A percentile compares a stretch with the other conserved stretches of the same genome.
These are phyloP conservation scores for Lepidocyrtoides sp. DNA, from an alignment of 2,888 invertebrate species.

Conservation along the genomic window DNA sequence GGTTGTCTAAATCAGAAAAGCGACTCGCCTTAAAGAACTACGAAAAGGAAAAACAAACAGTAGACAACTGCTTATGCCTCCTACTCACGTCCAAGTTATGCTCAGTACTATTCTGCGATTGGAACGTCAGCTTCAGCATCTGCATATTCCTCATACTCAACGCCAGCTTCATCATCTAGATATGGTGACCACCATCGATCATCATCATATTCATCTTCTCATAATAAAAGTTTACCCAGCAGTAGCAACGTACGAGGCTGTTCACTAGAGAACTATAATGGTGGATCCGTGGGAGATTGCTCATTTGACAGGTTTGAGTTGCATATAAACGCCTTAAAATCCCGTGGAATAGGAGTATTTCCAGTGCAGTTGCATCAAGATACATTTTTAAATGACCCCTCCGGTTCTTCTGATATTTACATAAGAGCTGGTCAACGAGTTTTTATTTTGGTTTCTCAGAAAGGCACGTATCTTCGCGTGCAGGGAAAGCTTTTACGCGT, in stretches of 20 bases:
- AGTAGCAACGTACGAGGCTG: constrained; percentile 4
- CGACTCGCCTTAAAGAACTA: constrained; percentile 96
- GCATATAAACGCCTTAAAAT: constrained; percentile 76
- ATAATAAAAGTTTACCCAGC: neutral
- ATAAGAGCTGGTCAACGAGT: constrained; percentile 97
- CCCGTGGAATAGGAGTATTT: constrained; percentile 80
- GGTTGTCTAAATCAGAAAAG: constrained; percentile 97
- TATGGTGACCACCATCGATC: neutral
- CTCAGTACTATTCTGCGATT: constrained; percentile 86
- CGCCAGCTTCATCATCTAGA: constrained; percentile 10
- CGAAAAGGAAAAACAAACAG: constrained; percentile 95
- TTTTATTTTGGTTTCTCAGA: constrained; percentile 97
- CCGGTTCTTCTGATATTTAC: constrained; percentile 82
- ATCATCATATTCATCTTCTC: neutral
- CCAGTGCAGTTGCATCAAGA: constrained; percentile 82
- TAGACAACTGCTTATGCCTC: constrained; percentile 68
- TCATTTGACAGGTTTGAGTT: constrained; percentile 74
- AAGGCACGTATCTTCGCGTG: constrained; percentile 98
- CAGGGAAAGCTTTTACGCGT: constrained; percentile 95
- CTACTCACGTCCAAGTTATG: constrained; percentile 86
- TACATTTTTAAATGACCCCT: constrained; percentile 82
- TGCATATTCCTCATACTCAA: neutral
- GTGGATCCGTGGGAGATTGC: constrained; percentile 54
- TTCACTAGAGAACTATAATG: neutral
- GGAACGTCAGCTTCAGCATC: constrained; percentile 47